These are phyloP conservation scores for Larimichthys polyactis DNA, from an alignment of 2,113 vertebrate species.

Conservation along the genomic window DNA sequence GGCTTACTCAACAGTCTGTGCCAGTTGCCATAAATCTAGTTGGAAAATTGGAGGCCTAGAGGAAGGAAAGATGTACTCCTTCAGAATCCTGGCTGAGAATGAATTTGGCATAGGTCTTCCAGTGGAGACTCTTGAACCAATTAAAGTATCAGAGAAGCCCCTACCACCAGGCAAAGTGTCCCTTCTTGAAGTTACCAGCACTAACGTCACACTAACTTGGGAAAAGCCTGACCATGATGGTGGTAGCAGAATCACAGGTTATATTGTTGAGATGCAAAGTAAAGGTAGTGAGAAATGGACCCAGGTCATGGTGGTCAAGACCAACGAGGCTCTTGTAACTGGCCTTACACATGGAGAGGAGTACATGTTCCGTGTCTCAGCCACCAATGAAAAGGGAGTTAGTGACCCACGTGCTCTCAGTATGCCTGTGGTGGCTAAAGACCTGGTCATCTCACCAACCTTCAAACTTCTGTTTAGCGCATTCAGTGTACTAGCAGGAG, in stretches of 20 bases:
- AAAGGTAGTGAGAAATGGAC: slow-evolving; percentile 97
- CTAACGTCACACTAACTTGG: slow-evolving; percentile 92
- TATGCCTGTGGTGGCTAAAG: slow-evolving; percentile 94
- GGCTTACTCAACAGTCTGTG: slow-evolving; percentile 94
- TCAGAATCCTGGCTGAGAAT: slow-evolving; percentile 97
- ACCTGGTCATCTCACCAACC: slow-evolving; percentile 92
- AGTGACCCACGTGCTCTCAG: slow-evolving; percentile 94
- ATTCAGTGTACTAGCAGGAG: slow-evolving; percentile 94
- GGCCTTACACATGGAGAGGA: slow-evolving; percentile 96
- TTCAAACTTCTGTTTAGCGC: slow-evolving; percentile 94
- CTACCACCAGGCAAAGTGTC: slow-evolving; percentile 98
- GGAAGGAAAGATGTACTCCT: slow-evolving; percentile 95
- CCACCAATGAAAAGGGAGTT: slow-evolving; percentile 96
- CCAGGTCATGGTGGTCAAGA: slow-evolving; percentile 94
- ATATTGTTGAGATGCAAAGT: slow-evolving; percentile 97
- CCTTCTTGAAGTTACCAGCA: slow-evolving; percentile 91
- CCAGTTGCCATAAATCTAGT: slow-evolving; percentile 95
- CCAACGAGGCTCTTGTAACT: slow-evolving; percentile 89
- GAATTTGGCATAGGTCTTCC: slow-evolving; percentile 96
- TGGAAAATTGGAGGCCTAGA: slow-evolving; percentile 94
- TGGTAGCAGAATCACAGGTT: slow-evolving; percentile 95
- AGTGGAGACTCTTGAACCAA: slow-evolving; percentile 91
- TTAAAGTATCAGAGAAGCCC: slow-evolving; percentile 96
- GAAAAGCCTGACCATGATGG: slow-evolving; percentile 99
- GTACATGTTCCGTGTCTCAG: slow-evolving; percentile 95